Base-by-base conservation (phyloP, 1,140 invertebrate genomes). In the Anadara kagoshimensis region DNA sequence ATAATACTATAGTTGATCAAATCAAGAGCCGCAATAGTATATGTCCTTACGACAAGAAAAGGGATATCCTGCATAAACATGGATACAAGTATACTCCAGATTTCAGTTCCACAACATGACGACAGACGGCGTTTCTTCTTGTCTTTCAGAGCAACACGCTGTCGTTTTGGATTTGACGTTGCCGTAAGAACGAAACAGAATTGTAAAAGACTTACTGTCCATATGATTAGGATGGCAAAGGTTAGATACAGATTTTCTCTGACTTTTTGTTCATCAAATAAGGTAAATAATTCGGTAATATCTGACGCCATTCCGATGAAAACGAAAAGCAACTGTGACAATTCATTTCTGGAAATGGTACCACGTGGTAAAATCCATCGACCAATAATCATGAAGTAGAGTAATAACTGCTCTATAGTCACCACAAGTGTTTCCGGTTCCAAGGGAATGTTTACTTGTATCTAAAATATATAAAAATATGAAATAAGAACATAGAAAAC, bases 221-320 rank as follows among this genome's bases (percentile, higher is more conserved):
- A 88, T n/a, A 87, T 69, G 29, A 63, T 65, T 47, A 88, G 76
- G 2, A 88, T 77, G 5, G 71, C 57, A 44, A 79, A 82, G 4
- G 74, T 79, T 12, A 87, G 47, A 7, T 51, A n/a, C n/a, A 73
- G 56, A 66, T 73, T 79, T 20, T 72, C 51, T 0, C 80, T 57
- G 8, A 88, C 85, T 22, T 49, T 11, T 24, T 79, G 57, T 58
- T 86, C 85, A 16, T 85, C 91, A 89, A 97, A 97, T 0, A 96
- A 95, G 83, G 97, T 96, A 86, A 97, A 97, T 85, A 98, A 95
- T 87, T 98, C 96, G 54, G 97, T 96, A 64, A 98, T 98, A 85
- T 98, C 96, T 0, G 95, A 95, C 0, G 96, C 95, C 3, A 95
- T 97, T 53, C 91, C 91, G 71, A 92, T 91, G 82, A 92, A 92